Conservation (phyloP, 1,140 invertebrate species). For the Temnothorax curvispinosus region DNA sequence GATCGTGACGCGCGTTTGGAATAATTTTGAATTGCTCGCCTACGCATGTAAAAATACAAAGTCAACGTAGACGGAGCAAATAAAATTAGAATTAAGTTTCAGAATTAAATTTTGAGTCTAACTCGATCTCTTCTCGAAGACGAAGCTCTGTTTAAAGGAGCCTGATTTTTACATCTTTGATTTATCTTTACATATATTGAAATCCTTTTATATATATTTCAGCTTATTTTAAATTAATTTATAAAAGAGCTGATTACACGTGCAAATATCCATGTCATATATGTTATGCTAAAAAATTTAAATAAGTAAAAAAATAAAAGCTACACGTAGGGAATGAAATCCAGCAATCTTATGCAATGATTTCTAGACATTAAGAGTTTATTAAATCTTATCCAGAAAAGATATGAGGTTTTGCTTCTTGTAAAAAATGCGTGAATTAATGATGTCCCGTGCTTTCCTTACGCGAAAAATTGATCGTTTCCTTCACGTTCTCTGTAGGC, state of each 20-base stretch:
- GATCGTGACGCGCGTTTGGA: constrained; percentile 34
- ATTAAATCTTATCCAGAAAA: neutral
- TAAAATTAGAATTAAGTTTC: neutral
- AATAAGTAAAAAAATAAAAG: neutral
- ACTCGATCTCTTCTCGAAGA: neutral
- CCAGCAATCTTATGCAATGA: neutral
- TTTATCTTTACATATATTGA: neutral
- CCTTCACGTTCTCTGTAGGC: constrained; percentile 44
- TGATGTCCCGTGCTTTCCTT: neutral
- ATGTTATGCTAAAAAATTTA: neutral
- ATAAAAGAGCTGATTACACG: neutral
- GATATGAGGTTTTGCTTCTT: neutral
- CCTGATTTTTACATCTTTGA: neutral
- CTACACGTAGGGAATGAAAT: neutral
- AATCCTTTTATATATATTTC: neutral
- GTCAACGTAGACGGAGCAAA: neutral
- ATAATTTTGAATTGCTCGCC: constrained; percentile 39
- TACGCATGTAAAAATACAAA: neutral
- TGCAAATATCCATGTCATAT: neutral
- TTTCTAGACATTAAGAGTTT: neutral
- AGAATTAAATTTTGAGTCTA: neutral
- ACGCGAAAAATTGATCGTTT: constrained; percentile 18
- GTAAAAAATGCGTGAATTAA: constrained; percentile 25
- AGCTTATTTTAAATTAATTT: neutral
- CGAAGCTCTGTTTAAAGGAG: neutral